A percentile compares a stretch with the other conserved stretches of the same genome.
Conservation (phyloP, 2,113 vertebrate genomes). For the Illadopsis cleaveri region DNA sequence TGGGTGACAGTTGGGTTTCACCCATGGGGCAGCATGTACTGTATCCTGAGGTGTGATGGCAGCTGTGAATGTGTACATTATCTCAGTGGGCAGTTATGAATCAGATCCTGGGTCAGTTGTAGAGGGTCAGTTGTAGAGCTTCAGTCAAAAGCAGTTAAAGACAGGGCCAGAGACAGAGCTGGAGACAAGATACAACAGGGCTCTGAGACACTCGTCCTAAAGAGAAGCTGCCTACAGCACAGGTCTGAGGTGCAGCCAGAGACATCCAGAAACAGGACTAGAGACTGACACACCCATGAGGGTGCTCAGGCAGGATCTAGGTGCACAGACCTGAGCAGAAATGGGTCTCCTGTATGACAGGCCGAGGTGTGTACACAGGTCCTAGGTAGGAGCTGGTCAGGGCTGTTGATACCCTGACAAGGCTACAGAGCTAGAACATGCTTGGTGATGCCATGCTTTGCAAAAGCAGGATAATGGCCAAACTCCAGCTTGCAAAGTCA, state of each 20-base stretch:
- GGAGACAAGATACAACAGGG: accelerated
- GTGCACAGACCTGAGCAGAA: background rate
- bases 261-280: background rate
- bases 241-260: background rate
- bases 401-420: background rate
- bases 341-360: accelerated
- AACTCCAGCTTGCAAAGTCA: too few relatives aligned
- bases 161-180: background rate
- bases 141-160: background rate
- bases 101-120: background rate
- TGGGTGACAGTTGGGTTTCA: background rate
- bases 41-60: background rate
- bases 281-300: background rate
- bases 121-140: background rate
- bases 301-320: background rate
- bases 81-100: background rate
- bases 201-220: background rate
- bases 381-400: background rate
- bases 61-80: background rate
- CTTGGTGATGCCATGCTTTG: background rate
- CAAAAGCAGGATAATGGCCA: too few relatives aligned
- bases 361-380: background rate
- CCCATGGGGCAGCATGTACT: background rate
- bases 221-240: background rate
- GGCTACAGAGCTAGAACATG: background rate